phyloP scores from a whole-genome alignment of 2,888 invertebrate genomes.

The Prenolepis imparis region DNA sequence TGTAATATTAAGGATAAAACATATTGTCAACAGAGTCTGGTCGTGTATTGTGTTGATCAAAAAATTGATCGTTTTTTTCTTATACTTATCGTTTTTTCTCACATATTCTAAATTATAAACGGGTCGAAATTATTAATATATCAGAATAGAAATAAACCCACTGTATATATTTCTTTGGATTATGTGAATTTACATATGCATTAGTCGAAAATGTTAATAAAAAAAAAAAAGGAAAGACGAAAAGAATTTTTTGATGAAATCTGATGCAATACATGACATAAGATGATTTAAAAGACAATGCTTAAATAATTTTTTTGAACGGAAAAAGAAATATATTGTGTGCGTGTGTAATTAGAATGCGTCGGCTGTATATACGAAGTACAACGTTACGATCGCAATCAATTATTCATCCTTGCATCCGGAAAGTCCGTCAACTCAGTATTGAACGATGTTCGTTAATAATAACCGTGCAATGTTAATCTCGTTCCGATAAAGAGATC shows the following conservation, averaged over 20 bases:
- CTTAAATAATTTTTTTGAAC: neutral
- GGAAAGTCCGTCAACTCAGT: slow-evolving; percentile 47
- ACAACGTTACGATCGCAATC: slow-evolving; percentile 43
- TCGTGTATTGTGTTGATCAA: neutral
- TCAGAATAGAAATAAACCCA: neutral
- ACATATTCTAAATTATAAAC: neutral
- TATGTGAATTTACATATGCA: neutral
- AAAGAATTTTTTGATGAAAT: slow-evolving; percentile 8
- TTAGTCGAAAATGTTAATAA: neutral
- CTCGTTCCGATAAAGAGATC: slow-evolving; percentile 44
- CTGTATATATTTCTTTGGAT: neutral
- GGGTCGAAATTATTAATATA: neutral
- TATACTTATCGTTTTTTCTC: neutral
- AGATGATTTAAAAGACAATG: neutral
- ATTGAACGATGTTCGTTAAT: slow-evolving; percentile 41
- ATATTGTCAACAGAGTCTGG: neutral
- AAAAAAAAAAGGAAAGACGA: neutral
- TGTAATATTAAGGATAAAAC: neutral
- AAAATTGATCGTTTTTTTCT: neutral
- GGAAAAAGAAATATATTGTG: neutral
- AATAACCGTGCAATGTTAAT: slow-evolving; percentile 31
- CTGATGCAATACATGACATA: neutral
- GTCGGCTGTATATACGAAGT: neutral
- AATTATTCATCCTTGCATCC: slow-evolving; percentile 68
- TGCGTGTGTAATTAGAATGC: neutral